Base-by-base conservation (phyloP, 2,888 invertebrate species). In the Pinctada fucata region DNA sequence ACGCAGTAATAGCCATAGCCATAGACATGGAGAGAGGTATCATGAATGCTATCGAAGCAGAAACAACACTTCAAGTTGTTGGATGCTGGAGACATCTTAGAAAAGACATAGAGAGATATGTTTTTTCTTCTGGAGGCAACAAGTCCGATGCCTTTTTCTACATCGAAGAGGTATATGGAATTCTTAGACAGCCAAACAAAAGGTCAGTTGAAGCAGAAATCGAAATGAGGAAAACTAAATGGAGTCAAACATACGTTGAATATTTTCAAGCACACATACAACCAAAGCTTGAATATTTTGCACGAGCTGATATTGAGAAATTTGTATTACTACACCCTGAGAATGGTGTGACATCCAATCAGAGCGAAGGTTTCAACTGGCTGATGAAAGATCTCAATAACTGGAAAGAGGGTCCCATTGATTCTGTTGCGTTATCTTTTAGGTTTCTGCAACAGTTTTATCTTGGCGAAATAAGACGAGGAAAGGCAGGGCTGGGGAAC, bases 21-120 rank as follows among this genome's bases (percentile, higher is more conserved):
- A 74, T 66, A 31, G 74, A 74, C 51, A 74, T 74, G 73, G 73
- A 73, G 48, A 31, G 10, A 4, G 73, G 73, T 3, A 73, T 73
- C 45, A 3, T 48, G 6, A 64, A 45, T 51, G 74, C 74, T 5
- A 31, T 50, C 13, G 74, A 74, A 65, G 51, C 66, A 1, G 66
- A 74, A 31, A 74, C 65, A 65, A 65, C 50, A 1, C 66, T 74
- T 3, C 49, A 74, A 49, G 50, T 74, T 13, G 66, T 74, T 2
- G 49, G 74, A 2, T 74, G 66, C 16, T 74, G 74, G n/a, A n/a
- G n/a, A n/a, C n/a, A n/a, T n/a, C n/a, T n/a, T n/a, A n/a, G n/a
- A n/a, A n/a, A n/a, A n/a, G 74, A 48, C 16, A 66, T 65, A 6
- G 48, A 74, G 66, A 66, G 66, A 45, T 74, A 50, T n/a, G 65